phyloP scores from a whole-genome alignment of 1,140 invertebrate species.

The Araneus ventricosus region DNA sequence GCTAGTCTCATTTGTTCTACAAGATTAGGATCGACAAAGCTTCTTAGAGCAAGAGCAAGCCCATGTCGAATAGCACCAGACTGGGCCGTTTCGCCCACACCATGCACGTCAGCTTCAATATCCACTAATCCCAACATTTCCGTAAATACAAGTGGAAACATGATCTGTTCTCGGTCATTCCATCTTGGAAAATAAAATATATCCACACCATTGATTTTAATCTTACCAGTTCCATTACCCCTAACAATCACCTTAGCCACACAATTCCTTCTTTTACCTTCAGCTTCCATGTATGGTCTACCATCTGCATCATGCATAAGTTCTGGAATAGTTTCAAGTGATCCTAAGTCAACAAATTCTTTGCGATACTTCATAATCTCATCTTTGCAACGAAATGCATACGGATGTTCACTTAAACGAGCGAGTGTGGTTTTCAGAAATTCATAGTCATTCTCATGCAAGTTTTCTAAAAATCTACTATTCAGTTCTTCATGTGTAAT shows the following conservation, averaged over 20 bases:
- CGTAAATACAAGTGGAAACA: constrained; percentile 92
- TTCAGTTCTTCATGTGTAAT: constrained; percentile 86
- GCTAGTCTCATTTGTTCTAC: constrained; percentile 94
- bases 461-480: constrained; percentile 85
- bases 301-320: constrained; percentile 86
- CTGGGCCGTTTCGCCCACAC: constrained; percentile 86
- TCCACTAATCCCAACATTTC: constrained; percentile 89
- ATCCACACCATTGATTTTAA: constrained; percentile 88
- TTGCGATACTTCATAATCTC: constrained; percentile 87
- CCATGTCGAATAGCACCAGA: constrained; percentile 92
- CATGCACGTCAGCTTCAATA: constrained; percentile 85
- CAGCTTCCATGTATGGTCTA: constrained; percentile 85
- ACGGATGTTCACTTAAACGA: constrained; percentile 86
- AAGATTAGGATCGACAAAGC: constrained; percentile 89
- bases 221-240: constrained; percentile 89
- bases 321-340: constrained; percentile 81
- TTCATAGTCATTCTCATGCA: constrained; percentile 87
- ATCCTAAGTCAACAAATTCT: constrained; percentile 82
- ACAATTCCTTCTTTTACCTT: constrained; percentile 85
- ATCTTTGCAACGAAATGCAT: constrained; percentile 83
- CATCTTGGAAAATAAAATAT: constrained; percentile 87
- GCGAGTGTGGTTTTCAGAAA: constrained; percentile 88
- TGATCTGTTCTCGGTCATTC: constrained; percentile 85
- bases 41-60: constrained; percentile 87
- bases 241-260: constrained; percentile 85